phyloP scores from a whole-genome alignment of 2,797 vertebrate genomes.

The Notamacropus eugenii region DNA sequence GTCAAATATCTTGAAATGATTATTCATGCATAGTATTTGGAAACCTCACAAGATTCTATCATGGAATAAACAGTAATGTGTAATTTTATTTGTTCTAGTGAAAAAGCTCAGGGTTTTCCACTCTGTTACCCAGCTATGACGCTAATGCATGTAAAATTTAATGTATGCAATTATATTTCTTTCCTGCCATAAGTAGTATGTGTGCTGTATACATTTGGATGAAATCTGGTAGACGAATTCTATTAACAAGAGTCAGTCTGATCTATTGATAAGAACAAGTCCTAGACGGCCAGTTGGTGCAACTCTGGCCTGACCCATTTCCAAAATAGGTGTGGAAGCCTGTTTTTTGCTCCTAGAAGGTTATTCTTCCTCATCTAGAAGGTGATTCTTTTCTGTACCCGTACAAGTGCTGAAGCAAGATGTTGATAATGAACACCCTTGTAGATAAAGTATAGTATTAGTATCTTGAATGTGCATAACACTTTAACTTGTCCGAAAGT shows the following conservation, averaged over 20 bases:
- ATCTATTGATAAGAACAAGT: constrained; percentile 2
- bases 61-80: not conserved
- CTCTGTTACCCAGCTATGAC: not conserved
- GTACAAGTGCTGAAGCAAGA: not conserved
- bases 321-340: not conserved
- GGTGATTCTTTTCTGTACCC: not conserved
- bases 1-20: constrained; percentile 37
- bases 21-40: constrained; percentile 43
- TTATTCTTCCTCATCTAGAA: not conserved
- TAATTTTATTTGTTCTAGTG: constrained; percentile 55
- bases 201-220: not conserved
- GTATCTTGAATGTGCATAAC: not conserved
- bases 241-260: not conserved
- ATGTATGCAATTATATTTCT: not conserved
- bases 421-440: not conserved
- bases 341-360: not conserved
- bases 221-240: not conserved
- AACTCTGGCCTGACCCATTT: not conserved
- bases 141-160: constrained; percentile 10
- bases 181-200: constrained; percentile 24
- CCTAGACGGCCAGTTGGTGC: not conserved
- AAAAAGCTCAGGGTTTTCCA: not conserved
- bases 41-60: constrained; percentile 36
- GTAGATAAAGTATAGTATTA: not conserved
- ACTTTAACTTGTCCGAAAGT: not conserved